These are phyloP conservation scores for Lacerta viridis DNA, from an alignment of 2,797 vertebrate genomes.

Conservation along the genomic window DNA sequence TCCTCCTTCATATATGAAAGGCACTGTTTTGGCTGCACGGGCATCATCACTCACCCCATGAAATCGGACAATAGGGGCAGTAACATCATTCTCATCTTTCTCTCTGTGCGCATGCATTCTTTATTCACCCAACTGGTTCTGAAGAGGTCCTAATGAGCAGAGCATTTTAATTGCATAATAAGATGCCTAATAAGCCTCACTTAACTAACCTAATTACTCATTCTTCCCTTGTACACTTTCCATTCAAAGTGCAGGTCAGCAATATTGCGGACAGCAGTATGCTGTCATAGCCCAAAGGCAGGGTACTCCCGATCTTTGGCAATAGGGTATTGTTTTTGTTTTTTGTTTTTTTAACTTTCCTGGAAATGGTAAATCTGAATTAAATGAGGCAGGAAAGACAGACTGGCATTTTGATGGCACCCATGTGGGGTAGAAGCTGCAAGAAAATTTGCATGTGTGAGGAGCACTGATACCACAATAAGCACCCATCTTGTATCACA, in stretches of 20 bases:
- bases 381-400: no score
- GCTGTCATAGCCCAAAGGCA: no score
- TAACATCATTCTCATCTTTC: not conserved
- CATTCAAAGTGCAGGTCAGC: conserved; percentile 24
- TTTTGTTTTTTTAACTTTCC: no score
- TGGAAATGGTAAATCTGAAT: no score
- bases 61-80: not conserved
- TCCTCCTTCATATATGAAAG: not conserved
- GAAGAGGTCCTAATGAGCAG: conserved; percentile 37
- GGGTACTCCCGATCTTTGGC: no score
- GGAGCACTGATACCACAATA: no score
- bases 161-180: not conserved
- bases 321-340: no score
- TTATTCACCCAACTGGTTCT: not conserved
- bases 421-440: no score
- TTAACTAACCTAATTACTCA: conserved; percentile 17
- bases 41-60: not conserved
- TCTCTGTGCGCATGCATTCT: not conserved
- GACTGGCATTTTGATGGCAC: no score
- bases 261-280: not conserved
- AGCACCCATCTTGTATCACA: no score
- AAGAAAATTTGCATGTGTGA: no score
- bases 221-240: conserved; percentile 21
- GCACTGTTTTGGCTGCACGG: not conserved
- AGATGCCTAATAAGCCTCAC: conserved; percentile 1